Evolutionary conservation across 2,113 vertebrate genomes (phyloP).

Genomic region (Melanostigma gelatinosum): DNA sequence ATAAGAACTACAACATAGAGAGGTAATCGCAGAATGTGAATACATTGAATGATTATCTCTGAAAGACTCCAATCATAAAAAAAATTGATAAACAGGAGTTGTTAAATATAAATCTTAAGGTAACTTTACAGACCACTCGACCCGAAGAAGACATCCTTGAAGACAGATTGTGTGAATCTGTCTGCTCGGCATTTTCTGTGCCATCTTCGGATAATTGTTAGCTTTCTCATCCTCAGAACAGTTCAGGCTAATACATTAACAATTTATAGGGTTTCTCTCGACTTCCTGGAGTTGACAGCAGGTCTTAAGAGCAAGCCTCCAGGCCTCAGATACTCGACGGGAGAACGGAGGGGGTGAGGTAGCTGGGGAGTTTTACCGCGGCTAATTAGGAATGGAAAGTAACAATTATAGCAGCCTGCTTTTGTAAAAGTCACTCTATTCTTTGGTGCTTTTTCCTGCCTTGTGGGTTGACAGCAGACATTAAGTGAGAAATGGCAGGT

Average conservation of each 20-base stretch:
- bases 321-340: constrained; percentile 43
- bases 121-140: not conserved
- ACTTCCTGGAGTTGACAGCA: constrained; percentile 70
- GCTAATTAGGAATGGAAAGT: constrained; percentile 67
- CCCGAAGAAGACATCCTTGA: constrained; percentile 1
- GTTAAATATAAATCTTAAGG: not conserved
- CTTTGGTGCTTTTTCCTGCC: constrained; percentile 6
- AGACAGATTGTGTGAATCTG: not conserved
- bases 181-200: constrained; percentile 10
- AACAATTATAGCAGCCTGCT: constrained; percentile 56
- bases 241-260: constrained; percentile 47
- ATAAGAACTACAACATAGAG: not conserved
- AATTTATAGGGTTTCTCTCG: constrained; percentile 57
- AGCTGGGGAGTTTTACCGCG: constrained; percentile 31
- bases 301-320: constrained; percentile 57
- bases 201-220: constrained; percentile 51
- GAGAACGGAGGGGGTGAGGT: constrained; percentile 41
- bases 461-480: constrained; percentile 19
- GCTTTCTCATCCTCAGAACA: constrained; percentile 39
- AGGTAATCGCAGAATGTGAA: not conserved
- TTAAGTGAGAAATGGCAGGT: constrained; percentile 55
- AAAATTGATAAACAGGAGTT: not conserved
- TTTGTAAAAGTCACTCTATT: constrained; percentile 36
- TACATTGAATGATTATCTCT: not conserved
- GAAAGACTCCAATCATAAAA: not conserved